Percentiles rank a stretch among this genome's conserved stretches.
phyloP scores from a whole-genome alignment of 2,113 vertebrate genomes.

The Hiodon alosoides region DNA sequence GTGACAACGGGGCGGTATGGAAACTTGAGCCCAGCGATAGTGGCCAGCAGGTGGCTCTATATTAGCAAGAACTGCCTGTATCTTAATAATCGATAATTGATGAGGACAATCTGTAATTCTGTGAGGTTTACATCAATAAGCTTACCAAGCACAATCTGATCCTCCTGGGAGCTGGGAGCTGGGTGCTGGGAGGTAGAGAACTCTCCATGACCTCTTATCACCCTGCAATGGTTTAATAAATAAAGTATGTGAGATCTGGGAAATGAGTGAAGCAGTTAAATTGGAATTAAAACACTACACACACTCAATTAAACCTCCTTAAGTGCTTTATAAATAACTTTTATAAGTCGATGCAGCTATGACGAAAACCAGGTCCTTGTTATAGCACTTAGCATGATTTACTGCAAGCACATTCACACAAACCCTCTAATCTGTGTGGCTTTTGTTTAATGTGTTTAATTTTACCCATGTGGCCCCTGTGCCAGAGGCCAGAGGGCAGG shows the following conservation, averaged over 20 bases:
- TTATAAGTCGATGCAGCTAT: not conserved
- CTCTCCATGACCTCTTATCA: too few relatives aligned
- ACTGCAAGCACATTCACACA: not conserved
- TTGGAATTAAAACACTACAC: slow-evolving; percentile 34
- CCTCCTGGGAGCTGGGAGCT: too few relatives aligned
- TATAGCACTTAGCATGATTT: not conserved
- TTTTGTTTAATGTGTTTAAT: too few relatives aligned
- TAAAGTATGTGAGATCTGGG: slow-evolving; percentile 14
- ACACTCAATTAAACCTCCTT: slow-evolving; percentile 29
- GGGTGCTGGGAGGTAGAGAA: too few relatives aligned
- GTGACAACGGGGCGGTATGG: not conserved
- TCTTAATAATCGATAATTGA: not conserved
- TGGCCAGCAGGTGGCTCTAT: slow-evolving; percentile 24
- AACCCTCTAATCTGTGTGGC: too few relatives aligned
- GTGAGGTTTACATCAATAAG: not conserved
- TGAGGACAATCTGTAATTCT: not conserved
- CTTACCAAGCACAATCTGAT: not conserved
- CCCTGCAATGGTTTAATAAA: slow-evolving; percentile 26
- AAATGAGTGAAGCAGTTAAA: slow-evolving; percentile 36
- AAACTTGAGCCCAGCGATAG: slow-evolving; percentile 13
- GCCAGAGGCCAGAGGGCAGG: too few relatives aligned
- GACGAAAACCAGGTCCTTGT: slow-evolving; percentile 3
- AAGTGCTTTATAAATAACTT: slow-evolving; percentile 12
- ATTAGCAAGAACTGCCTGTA: slow-evolving; percentile 9
- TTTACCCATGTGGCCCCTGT: too few relatives aligned